Base-by-base conservation (phyloP, 1,140 invertebrate genomes). In the Neodiprion virginianus region DNA sequence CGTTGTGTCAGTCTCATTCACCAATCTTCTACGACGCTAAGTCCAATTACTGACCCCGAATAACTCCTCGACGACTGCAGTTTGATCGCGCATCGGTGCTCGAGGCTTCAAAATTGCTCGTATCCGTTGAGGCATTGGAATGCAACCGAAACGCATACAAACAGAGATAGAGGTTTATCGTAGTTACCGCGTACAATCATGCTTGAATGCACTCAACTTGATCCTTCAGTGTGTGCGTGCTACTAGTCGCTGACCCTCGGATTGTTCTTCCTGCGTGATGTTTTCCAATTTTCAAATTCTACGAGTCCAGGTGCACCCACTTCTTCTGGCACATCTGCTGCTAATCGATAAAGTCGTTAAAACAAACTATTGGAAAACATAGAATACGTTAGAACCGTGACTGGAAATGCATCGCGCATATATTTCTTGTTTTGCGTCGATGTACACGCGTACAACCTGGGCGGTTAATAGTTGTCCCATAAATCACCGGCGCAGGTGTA, bases 281-380 rank as follows among this genome's bases (percentile, higher is more conserved):
- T 12, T 61, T 61, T 61, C n/a, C 3, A 17, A 61, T 14, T 14
- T 61, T 61, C 53, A 61, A 61, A 17, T 61, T 12, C 11, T 17
- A 61, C 8, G 53, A 3, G n/a, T 4, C 8, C 4, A 8, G 53
- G n/a, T 17, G 8, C 53, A 61, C 11, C 8, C 8, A 17, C 53
- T 7, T n/a, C 11, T 14, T 17, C 11, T 14, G 53, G 53, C 53
- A 61, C 53, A 61, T 8, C 53, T 61, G 53, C 53, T 61, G 53
- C 53, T 61, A 8, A 61, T 61, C 53, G 53, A 61, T 61, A 61
- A 61, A 61, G n/a, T 61, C 53, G 53, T 61, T 61, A 61, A 61
- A 61, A 61, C 53, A 14, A 12, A 61, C n/a, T 61, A 61, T 61
- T 12, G 53, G 53, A 17, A 61, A 61, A 14, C n/a, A 61, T 14